These are phyloP conservation scores for Spodoptera frugiperda DNA, from an alignment of 1,140 invertebrate genomes.

Conservation along the genomic window DNA sequence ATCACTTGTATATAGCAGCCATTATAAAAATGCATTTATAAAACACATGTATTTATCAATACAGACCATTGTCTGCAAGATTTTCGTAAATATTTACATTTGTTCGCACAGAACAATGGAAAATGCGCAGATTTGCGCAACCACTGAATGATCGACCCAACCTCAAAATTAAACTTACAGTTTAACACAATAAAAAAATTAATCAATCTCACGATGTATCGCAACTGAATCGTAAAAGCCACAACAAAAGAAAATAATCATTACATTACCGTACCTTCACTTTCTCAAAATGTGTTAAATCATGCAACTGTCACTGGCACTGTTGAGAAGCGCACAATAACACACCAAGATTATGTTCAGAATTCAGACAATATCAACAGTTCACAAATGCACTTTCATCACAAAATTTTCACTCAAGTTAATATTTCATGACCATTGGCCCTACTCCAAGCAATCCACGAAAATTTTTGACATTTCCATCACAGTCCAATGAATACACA, in stretches of 20 bases:
- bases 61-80: constrained; percentile 21
- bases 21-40: background rate
- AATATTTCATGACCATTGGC: constrained; percentile 75
- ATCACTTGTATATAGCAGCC: background rate
- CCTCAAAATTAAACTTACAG: background rate
- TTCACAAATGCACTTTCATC: constrained; percentile 65
- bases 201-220: background rate
- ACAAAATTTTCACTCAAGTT: constrained; percentile 65
- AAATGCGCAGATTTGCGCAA: constrained; percentile 35
- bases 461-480: constrained; percentile 82
- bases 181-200: background rate
- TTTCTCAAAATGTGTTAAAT: constrained; percentile 71
- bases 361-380: constrained; percentile 57
- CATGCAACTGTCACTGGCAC: constrained; percentile 64
- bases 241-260: constrained; percentile 74
- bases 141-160: background rate
- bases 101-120: constrained; percentile 33
- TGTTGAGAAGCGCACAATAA: constrained; percentile 24
- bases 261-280: constrained; percentile 69
- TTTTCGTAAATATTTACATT: constrained; percentile 44
- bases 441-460: constrained; percentile 76
- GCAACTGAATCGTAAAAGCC: background rate
- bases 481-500: constrained; percentile 64
- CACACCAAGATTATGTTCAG: constrained; percentile 10
- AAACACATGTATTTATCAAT: background rate